phyloP scores from a whole-genome alignment of 1,140 invertebrate species.

The Laupala kohalensis region DNA sequence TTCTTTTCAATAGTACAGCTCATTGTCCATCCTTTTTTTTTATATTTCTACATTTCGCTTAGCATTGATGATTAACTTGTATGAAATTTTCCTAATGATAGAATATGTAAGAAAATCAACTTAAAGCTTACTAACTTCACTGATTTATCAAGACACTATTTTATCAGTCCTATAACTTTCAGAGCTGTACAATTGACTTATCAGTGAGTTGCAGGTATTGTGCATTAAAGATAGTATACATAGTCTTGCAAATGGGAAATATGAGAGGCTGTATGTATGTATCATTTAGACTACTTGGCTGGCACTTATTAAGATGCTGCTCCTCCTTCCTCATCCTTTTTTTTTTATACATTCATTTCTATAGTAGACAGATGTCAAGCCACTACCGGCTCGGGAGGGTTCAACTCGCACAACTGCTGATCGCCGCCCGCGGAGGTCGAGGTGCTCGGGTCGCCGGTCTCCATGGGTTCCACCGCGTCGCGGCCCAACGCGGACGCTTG shows the following conservation, averaged over 20 bases:
- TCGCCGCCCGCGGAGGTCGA: background rate
- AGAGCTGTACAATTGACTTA: background rate
- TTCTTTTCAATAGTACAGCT: background rate
- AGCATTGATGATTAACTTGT: no score
- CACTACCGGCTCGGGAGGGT: conserved; percentile 12
- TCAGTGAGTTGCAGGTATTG: background rate
- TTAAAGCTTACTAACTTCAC: background rate
- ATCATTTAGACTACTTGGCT: background rate
- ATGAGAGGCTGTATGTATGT: background rate
- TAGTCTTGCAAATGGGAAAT: background rate
- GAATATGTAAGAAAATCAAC: background rate
- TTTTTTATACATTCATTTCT: background rate
- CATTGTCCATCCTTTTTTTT: no score
- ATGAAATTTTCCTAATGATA: background rate
- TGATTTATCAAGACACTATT: background rate
- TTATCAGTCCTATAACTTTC: background rate
- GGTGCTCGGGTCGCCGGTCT: background rate
- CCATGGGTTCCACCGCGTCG: conserved; percentile 1
- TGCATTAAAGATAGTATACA: background rate
- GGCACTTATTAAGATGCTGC: background rate
- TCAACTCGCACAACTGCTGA: conserved; percentile 11
- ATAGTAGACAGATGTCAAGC: conserved; percentile 7
- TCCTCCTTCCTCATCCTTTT: no score
- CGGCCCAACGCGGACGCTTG: background rate
- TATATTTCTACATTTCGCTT: background rate